A percentile compares a stretch with the other conserved stretches of the same genome.
phyloP scores from a whole-genome alignment of 2,113 vertebrate genomes.

The Loxodonta africana region DNA sequence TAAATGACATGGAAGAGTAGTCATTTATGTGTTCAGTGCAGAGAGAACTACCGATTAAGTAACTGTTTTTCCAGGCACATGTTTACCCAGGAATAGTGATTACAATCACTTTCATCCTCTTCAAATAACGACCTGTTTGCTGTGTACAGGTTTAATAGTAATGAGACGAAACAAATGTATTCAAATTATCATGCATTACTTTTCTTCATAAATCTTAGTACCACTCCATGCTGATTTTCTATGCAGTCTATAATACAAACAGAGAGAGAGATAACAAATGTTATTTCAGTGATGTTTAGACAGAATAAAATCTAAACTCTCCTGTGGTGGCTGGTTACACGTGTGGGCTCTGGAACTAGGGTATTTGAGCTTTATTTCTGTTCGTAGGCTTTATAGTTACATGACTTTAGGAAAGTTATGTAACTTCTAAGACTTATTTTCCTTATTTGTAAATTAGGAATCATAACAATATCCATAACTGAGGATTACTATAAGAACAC shows the following conservation, averaged over 20 bases:
- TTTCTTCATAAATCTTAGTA: background rate
- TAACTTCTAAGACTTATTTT: background rate
- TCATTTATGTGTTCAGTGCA: conserved; percentile 26
- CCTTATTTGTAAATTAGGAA: background rate
- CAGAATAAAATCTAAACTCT: background rate
- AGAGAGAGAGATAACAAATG: background rate
- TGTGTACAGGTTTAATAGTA: background rate
- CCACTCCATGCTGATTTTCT: background rate
- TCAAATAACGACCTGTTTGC: conserved; percentile 55
- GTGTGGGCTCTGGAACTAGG: background rate
- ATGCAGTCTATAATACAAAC: background rate
- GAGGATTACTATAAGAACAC: background rate
- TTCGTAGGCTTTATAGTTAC: background rate
- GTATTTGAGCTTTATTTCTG: background rate
- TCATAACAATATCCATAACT: background rate
- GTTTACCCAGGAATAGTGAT: conserved; percentile 42
- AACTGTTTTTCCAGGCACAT: background rate
- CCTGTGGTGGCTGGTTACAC: background rate
- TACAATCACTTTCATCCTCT: conserved; percentile 39
- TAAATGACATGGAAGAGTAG: background rate
- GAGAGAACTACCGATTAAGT: conserved; percentile 38
- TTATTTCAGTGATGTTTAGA: background rate
- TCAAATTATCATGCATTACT: background rate
- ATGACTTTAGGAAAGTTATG: background rate
- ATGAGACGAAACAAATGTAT: conserved; percentile 26